These are phyloP conservation scores for Arctia plantaginis DNA, from an alignment of 2,888 invertebrate species.

Conservation along the genomic window DNA sequence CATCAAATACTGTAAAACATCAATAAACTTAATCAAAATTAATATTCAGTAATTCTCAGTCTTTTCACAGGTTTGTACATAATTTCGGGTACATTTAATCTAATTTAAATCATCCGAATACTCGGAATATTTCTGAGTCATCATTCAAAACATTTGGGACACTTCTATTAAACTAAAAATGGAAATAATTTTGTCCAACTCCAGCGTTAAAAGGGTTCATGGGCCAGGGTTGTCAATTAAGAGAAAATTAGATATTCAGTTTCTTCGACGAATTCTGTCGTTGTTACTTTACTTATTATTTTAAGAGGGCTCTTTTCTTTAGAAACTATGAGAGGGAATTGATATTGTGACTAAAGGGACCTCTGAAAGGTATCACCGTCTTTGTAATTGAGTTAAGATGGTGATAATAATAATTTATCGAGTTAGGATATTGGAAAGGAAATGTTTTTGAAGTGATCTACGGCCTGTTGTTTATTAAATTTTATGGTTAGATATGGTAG, in stretches of 20 bases:
- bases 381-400: constrained; percentile 40
- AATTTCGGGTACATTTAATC: constrained; percentile 33
- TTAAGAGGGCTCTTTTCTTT: constrained; percentile 30
- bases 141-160: constrained; percentile 32
- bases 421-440: constrained; percentile 36
- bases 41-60: constrained; percentile 8
- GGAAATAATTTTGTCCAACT: constrained; percentile 24
- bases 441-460: constrained; percentile 26
- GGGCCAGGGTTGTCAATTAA: constrained; percentile 53
- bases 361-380: constrained; percentile 28
- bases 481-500: constrained; percentile 14
- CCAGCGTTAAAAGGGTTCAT: constrained; percentile 48
- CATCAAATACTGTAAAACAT: not conserved
- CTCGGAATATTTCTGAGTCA: constrained; percentile 30
- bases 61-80: constrained; percentile 18
- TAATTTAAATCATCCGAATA: constrained; percentile 30
- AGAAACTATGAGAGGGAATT: constrained; percentile 32
- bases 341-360: constrained; percentile 27
- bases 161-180: constrained; percentile 32
- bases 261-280: constrained; percentile 44
- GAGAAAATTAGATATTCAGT: constrained; percentile 55
- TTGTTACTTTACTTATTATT: constrained; percentile 42
- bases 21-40: constrained; percentile 6
- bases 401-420: constrained; percentile 37
- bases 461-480: constrained; percentile 17